phyloP scores from a whole-genome alignment of 2,113 vertebrate species.

The Phaethornis superciliosus region DNA sequence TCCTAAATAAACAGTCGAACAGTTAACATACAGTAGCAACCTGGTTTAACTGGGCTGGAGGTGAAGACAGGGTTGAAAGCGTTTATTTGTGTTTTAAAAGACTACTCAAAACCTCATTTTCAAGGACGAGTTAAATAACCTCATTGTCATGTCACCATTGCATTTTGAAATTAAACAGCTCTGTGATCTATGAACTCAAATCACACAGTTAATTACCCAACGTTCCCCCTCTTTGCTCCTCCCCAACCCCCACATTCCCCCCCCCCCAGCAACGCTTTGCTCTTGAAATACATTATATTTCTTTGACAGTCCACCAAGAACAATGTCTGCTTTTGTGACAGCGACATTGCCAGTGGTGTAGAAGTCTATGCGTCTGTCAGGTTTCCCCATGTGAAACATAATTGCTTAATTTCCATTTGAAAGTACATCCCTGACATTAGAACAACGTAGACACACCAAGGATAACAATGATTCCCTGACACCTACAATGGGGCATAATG shows the following conservation, averaged over 20 bases:
- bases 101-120: neutral
- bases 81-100: neutral
- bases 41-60: neutral
- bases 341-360: conserved; percentile 73
- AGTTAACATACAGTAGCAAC: neutral
- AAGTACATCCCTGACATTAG: conserved; percentile 78
- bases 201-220: conserved; percentile 72
- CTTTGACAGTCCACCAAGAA: conserved; percentile 67
- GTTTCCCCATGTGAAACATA: conserved; percentile 74
- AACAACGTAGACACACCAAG: conserved; percentile 66
- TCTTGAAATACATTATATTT: conserved; percentile 75
- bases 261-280: neutral
- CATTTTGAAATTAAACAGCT: conserved; percentile 71
- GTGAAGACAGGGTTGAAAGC: conserved; percentile 1
- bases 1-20: neutral
- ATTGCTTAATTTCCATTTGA: conserved; percentile 85
- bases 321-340: conserved; percentile 72
- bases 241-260: neutral
- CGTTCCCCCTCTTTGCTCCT: conserved; percentile 16
- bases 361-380: conserved; percentile 78
- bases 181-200: conserved; percentile 70
- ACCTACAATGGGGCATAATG: conserved; percentile 70
- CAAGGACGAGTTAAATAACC: conserved; percentile 53
- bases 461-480: conserved; percentile 77
- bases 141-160: conserved; percentile 49